Evolutionary conservation across 2,113 vertebrate genomes (phyloP), one percentile per base, ranked within the genome.

Genomic region (Oncorhynchus tshawytscha): DNA sequence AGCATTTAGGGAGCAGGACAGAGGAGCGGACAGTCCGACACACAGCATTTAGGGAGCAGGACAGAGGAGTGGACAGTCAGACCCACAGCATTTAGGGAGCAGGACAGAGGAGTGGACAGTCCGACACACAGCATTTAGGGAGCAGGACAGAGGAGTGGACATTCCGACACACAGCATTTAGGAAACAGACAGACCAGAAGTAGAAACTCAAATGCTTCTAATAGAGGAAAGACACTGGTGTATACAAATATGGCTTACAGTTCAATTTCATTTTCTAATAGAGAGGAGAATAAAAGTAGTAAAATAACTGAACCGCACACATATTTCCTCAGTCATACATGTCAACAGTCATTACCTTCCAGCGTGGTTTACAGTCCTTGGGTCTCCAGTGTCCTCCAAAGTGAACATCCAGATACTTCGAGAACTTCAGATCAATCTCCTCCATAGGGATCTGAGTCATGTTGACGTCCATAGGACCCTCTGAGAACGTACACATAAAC

Each of bases 301-400:
- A 12, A 67, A 31, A 16, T 6, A 31, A 67, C 24, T 27, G 5
- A 24, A 16, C 3, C 39, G 2, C 1, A 51, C 24, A 76, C 54
- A 73, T 12, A 18, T 93, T 88, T 96, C 95, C 85, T 97, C 95
- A 68, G 39, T 45, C 39, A 45, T 12, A 11, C 16, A 31, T 7
- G 16, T 9, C 57, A 8, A 25, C 24, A 49, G 12, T 71, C 84
- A 48, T 69, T 69, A 98, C 97, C 96, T 97, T 99, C 97, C 97
- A 99, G 51, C 94, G 94, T 75, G 96, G 95, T 89, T 93, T 95
- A 90, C 97, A 98, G 91, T 99, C 97, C 83, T 94, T 95, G 73
- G 97, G 97, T 88, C 95, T 97, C 97, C 97, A 99, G 78, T 96
- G 96, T 67, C 97, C 97, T 73, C 96, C 96, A 74, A 94, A 95